Conservation (phyloP, 2,888 invertebrate genomes). For the Tenthredo notha region DNA sequence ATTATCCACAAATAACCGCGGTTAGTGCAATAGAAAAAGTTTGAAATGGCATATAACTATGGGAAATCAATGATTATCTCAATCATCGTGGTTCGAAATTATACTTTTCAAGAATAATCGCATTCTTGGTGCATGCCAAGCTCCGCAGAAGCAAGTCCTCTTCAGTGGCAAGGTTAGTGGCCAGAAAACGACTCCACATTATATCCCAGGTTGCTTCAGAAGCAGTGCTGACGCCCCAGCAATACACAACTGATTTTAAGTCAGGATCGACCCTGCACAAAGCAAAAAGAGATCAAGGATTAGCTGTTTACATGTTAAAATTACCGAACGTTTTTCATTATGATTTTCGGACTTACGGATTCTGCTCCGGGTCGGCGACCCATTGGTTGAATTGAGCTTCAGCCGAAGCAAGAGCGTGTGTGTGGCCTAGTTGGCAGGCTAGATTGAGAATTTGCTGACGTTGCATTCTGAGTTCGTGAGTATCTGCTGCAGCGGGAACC, state of each 20-base stretch:
- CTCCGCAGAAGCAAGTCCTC: conserved; percentile 83
- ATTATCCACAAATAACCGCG: background rate
- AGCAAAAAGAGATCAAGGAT: background rate
- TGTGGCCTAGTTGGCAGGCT: conserved; percentile 84
- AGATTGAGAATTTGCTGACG: conserved; percentile 82
- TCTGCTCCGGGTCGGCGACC: background rate
- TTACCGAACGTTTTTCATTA: background rate
- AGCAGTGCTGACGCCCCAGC: conserved; percentile 85
- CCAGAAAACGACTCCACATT: conserved; percentile 82
- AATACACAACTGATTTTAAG: conserved; percentile 86
- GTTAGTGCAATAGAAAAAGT: background rate
- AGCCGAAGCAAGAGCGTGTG: conserved; percentile 81
- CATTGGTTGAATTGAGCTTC: conserved; percentile 70
- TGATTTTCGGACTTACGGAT: conserved; percentile 28
- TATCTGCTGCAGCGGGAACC: conserved; percentile 77
- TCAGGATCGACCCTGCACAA: conserved; percentile 81
- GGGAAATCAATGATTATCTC: background rate
- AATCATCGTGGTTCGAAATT: conserved; percentile 59
- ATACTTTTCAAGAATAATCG: conserved; percentile 81
- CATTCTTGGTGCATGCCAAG: conserved; percentile 84
- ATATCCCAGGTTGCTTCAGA: conserved; percentile 82
- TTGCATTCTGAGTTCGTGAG: conserved; percentile 81
- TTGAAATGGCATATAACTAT: background rate
- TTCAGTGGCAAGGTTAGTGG: conserved; percentile 85
- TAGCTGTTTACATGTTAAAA: background rate